Conservation (phyloP, 1,140 invertebrate genomes). For the Dolichoris vasculosae region DNA sequence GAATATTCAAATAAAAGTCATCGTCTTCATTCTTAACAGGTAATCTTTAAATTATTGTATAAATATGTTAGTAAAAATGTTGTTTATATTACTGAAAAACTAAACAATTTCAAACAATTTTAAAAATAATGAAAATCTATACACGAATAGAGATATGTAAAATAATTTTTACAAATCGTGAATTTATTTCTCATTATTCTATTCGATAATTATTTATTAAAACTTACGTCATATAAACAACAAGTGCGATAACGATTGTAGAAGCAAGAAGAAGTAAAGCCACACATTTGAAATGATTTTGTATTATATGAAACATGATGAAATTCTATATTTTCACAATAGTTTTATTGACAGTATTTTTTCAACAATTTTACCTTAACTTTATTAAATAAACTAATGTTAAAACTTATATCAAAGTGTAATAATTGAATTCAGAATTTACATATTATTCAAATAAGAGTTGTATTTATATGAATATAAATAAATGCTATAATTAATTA, state of each 20-base stretch:
- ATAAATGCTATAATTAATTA: too few relatives aligned
- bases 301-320: background rate
- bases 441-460: too few relatives aligned
- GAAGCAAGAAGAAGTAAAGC: background rate
- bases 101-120: too few relatives aligned
- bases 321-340: background rate
- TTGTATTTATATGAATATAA: too few relatives aligned
- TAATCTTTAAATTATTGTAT: background rate
- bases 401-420: too few relatives aligned
- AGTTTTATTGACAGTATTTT: background rate
- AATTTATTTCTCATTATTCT: too few relatives aligned
- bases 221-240: background rate
- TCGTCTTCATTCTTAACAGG: background rate
- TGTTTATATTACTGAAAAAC: too few relatives aligned
- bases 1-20: slow-evolving; percentile 4
- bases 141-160: too few relatives aligned
- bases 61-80: background rate
- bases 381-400: too few relatives aligned
- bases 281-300: background rate
- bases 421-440: too few relatives aligned
- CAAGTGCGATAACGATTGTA: background rate
- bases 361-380: background rate
- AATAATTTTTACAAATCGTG: too few relatives aligned
- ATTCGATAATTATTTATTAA: background rate
- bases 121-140: background rate